Percentiles rank a stretch among this genome's conserved stretches.
Evolutionary conservation across 2,113 vertebrate species (phyloP).

Genomic region (Pollimyrus isidori): DNA sequence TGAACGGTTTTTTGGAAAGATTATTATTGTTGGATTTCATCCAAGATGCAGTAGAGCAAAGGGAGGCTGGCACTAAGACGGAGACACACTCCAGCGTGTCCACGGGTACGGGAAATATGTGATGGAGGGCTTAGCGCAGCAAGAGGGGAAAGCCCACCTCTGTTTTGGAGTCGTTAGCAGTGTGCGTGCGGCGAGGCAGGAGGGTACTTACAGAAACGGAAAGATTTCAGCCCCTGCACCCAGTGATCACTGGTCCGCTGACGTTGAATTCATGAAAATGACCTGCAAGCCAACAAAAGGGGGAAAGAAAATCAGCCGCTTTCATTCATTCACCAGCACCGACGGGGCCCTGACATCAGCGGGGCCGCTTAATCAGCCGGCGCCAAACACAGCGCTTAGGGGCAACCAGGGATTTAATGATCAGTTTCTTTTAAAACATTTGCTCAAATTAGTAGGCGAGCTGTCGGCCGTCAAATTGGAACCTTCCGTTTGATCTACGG

Average conservation of each 20-base stretch:
- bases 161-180: not conserved
- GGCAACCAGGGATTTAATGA: constrained; percentile 5
- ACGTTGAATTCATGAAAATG: constrained; percentile 95
- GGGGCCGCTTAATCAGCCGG: not conserved
- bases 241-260: constrained; percentile 84
- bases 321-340: not conserved
- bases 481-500: not conserved
- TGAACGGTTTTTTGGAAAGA: not conserved
- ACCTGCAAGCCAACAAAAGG: constrained; percentile 62
- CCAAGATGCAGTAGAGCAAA: not conserved
- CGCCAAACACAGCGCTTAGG: not conserved
- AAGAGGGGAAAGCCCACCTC: not conserved
- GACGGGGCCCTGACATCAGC: not conserved
- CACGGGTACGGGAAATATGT: not conserved
- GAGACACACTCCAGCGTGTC: not conserved
- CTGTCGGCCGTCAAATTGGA: not conserved
- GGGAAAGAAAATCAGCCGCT: not conserved
- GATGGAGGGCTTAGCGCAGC: not conserved
- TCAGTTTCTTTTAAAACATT: constrained; percentile 10
- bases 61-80: not conserved
- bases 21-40: not conserved
- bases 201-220: constrained; percentile 88
- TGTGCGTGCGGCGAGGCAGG: constrained; percentile 7
- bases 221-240: constrained; percentile 84
- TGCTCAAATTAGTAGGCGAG: constrained; percentile 1